A percentile compares a stretch with the other conserved stretches of the same genome.
These are phyloP conservation scores for Portevinia maculata DNA, from an alignment of 2,888 invertebrate species.

Conservation along the genomic window DNA sequence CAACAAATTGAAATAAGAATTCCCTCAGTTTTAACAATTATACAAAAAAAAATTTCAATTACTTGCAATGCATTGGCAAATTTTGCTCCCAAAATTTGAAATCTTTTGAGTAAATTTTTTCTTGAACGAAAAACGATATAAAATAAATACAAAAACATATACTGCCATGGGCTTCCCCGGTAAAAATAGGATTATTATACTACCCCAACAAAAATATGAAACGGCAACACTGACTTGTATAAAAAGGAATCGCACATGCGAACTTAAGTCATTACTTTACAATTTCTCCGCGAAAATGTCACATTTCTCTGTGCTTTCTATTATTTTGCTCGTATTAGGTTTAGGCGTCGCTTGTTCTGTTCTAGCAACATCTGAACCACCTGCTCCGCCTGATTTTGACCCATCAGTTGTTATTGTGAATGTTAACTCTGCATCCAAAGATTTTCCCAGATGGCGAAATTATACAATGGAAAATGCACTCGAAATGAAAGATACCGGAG, in stretches of 20 bases:
- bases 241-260: neutral
- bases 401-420: neutral
- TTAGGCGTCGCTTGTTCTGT: neutral
- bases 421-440: neutral
- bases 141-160: too few relatives aligned
- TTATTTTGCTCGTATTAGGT: neutral
- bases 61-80: too few relatives aligned
- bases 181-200: too few relatives aligned
- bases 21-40: too few relatives aligned
- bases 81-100: too few relatives aligned
- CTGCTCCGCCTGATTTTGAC: neutral
- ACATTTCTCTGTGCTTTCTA: neutral
- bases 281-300: constrained; percentile 5
- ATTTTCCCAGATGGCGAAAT: neutral
- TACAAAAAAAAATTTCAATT: too few relatives aligned
- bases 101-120: too few relatives aligned
- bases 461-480: neutral
- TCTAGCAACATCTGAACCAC: neutral
- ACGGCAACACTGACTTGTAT: neutral
- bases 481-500: neutral
- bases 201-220: too few relatives aligned
- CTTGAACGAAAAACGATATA: too few relatives aligned
- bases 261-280: neutral
- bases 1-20: too few relatives aligned
- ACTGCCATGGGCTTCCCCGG: too few relatives aligned